These are phyloP conservation scores for Epinephelus malabaricus DNA, from an alignment of 2,797 vertebrate species.

Conservation along the genomic window DNA sequence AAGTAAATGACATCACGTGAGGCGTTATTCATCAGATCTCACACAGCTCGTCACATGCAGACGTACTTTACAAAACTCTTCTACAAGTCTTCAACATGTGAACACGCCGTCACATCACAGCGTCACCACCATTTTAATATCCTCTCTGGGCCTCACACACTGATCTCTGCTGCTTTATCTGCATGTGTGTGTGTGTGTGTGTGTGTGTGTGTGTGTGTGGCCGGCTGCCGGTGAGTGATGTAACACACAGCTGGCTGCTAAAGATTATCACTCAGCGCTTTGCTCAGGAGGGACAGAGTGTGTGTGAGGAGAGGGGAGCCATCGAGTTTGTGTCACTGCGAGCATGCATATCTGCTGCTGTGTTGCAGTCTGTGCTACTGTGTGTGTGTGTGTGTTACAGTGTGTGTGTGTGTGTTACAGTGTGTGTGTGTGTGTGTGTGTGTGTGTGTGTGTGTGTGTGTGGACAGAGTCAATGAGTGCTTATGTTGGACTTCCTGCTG, in stretches of 20 bases:
- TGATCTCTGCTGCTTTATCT: slow-evolving; percentile 19
- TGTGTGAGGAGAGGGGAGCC: slow-evolving; percentile 26
- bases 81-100: too few species aligned
- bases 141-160: not conserved
- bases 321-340: slow-evolving; percentile 16
- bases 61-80: too few species aligned
- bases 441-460: not conserved
- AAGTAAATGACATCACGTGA: too few species aligned
- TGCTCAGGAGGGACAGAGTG: slow-evolving; percentile 22
- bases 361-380: too few species aligned
- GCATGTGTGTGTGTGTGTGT: not conserved
- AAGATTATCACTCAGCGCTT: slow-evolving; percentile 76
- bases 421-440: not conserved
- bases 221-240: slow-evolving; percentile 62
- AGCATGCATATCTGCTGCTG: slow-evolving; percentile 1
- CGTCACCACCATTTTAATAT: slow-evolving; percentile 2
- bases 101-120: not conserved
- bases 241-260: slow-evolving; percentile 80
- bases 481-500: slow-evolving; percentile 20
- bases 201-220: not conserved
- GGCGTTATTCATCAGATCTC: too few species aligned
- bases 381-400: too few species aligned
- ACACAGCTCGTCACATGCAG: too few species aligned
- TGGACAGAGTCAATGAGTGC: slow-evolving; percentile 4
- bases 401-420: too few species aligned